These are phyloP conservation scores for Drosophila malerkotliana DNA, from an alignment of 1,140 invertebrate species.

Conservation along the genomic window DNA sequence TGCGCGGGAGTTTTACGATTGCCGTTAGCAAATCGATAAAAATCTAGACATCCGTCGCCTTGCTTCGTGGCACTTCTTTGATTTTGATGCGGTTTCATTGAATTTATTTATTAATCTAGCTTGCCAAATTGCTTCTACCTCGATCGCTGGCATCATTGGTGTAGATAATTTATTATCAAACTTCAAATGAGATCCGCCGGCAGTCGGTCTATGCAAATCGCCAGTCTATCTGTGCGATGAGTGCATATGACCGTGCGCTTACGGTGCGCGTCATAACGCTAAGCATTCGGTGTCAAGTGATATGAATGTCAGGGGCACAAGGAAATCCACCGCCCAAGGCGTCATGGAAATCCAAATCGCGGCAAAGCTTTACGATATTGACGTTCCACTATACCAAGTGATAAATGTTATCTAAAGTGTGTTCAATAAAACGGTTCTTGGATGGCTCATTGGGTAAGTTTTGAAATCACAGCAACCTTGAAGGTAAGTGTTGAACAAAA, in stretches of 20 bases:
- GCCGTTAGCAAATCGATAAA: constrained; percentile 9
- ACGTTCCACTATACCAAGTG: constrained; percentile 8
- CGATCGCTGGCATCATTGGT: constrained; percentile 32
- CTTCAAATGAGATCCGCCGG: constrained; percentile 39
- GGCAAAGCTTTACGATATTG: constrained; percentile 19
- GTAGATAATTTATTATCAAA: constrained; percentile 44
- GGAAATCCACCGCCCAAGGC: constrained; percentile 28
- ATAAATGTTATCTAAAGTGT: constrained; percentile 30
- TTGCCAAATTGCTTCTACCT: constrained; percentile 45
- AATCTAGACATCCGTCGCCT: constrained; percentile 26
- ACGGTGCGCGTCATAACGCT: constrained; percentile 38
- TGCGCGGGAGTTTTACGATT: constrained; percentile 21
- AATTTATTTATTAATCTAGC: constrained; percentile 57
- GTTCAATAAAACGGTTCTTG: not conserved
- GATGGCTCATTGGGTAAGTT: constrained; percentile 35
- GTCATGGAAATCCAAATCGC: constrained; percentile 25
- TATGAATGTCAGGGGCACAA: constrained; percentile 35
- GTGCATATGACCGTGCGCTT: constrained; percentile 16
- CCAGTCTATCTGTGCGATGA: not conserved
- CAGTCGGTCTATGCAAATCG: constrained; percentile 40
- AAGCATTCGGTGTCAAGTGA: constrained; percentile 16
- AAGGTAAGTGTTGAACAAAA: constrained; percentile 24
- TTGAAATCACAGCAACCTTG: constrained; percentile 13
- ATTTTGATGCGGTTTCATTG: constrained; percentile 44
- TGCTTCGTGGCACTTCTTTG: constrained; percentile 1